Base-by-base conservation (phyloP, 2,113 vertebrate genomes). In the Pachycephala philippinensis region DNA sequence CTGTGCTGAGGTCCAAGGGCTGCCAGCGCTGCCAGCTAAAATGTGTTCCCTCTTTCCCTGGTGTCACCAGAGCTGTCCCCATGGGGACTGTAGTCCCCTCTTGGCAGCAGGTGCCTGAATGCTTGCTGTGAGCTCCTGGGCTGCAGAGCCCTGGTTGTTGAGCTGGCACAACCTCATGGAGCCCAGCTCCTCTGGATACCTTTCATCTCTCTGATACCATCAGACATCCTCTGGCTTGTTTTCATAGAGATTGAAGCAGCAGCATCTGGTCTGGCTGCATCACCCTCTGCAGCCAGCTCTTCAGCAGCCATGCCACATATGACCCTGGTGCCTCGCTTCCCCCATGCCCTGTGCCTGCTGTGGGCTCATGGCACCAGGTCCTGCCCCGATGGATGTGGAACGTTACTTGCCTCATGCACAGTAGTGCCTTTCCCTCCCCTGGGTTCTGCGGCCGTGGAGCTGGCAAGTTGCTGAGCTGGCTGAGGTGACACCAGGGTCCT, bases 141-240 rank as follows among this genome's bases (percentile, higher is more conserved):
- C 49, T 4, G 1, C 60, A 30, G 44, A 49, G 7, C 40, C 59
- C 4, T 0, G 31, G 23, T 19, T 4, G 0, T 0, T n/a, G 65
- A 63, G 47, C 75, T 72, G 68, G 63, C 57, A 54, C n/a, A 53
- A 2, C 52, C 24, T 17, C 44, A 5, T 1, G 10, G 60, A 60
- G 23, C 31, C 30, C 1, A 3, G 6, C 49, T 77, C 40, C 65
- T 59, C 88, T 61, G 69, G 37, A 11, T 11, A 8, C 31, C 18
- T 92, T 57, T 44, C 63, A 23, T 53, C 22, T 44, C 42, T 26
- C 26, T 65, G n/a, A 3, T 2, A 2, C 53, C 68, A 4, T 28
- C 68, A 35, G 63, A 26, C 21, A 57, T 56, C 82, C 49, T 76
- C 72, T 93, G 88, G 82, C 64, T 87, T 15, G 0, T 50, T 72